Percentiles rank a stretch among this genome's conserved stretches.
Conservation (phyloP, 2,797 vertebrate genomes). For the Harpagifer antarcticus region DNA sequence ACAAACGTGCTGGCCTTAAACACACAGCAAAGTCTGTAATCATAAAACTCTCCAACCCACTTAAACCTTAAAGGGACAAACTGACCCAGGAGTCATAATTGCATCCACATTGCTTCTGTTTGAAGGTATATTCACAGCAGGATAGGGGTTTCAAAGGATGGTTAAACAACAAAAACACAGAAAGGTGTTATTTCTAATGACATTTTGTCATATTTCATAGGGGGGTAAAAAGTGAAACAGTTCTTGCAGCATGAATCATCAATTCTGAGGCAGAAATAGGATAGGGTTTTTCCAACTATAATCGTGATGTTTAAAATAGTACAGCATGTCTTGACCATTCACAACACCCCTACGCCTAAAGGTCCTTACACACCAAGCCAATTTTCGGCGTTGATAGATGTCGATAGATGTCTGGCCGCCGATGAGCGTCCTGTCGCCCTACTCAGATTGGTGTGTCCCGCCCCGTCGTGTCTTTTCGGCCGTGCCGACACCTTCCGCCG, state of each 20-base stretch:
- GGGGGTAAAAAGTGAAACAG: constrained; percentile 3
- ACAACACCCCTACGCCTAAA: too few relatives aligned
- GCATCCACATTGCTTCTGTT: constrained; percentile 81
- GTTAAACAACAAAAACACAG: constrained; percentile 40
- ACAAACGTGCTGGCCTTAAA: constrained; percentile 80
- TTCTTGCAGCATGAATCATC: background rate
- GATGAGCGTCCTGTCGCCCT: too few relatives aligned
- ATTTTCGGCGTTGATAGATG: too few relatives aligned
- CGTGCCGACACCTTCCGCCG: too few relatives aligned
- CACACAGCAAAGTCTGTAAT: constrained; percentile 81
- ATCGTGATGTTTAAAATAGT: background rate
- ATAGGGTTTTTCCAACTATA: constrained; percentile 6
- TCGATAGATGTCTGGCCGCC: too few relatives aligned
- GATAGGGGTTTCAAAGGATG: constrained; percentile 51
- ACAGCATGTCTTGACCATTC: background rate
- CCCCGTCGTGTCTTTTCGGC: too few relatives aligned
- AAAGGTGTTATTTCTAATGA: constrained; percentile 38
- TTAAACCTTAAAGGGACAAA: constrained; percentile 81
- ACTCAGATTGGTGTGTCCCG: too few relatives aligned
- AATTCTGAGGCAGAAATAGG: background rate
- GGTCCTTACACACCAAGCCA: too few relatives aligned
- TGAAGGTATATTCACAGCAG: constrained; percentile 66
- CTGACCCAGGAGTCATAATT: constrained; percentile 77
- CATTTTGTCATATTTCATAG: constrained; percentile 6
- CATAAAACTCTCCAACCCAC: constrained; percentile 77